phyloP scores from a whole-genome alignment of 2,888 invertebrate genomes.

The Timandra comae region DNA sequence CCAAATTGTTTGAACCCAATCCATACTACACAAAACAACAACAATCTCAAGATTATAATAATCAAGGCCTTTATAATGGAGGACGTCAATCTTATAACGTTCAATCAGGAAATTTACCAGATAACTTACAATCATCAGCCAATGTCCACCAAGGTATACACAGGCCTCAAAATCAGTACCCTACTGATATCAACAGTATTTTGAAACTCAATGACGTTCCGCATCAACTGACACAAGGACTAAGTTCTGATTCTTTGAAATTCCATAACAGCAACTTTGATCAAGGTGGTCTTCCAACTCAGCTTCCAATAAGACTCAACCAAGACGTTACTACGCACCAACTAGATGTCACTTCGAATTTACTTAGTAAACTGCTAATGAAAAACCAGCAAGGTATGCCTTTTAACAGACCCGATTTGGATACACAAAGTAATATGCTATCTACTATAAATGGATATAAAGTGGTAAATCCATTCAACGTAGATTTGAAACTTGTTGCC shows the following conservation, averaged over 20 bases:
- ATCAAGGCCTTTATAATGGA: constrained; percentile 33
- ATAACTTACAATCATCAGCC: constrained; percentile 37
- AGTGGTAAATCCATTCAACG: constrained; percentile 71
- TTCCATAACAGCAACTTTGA: constrained; percentile 52
- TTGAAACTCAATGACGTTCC: constrained; percentile 64
- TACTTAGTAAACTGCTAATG: constrained; percentile 50
- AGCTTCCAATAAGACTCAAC: constrained; percentile 54
- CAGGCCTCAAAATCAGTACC: constrained; percentile 36
- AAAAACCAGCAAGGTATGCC: constrained; percentile 43
- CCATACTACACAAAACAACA: constrained; percentile 42
- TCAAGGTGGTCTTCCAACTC: constrained; percentile 46
- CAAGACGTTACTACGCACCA: constrained; percentile 67
- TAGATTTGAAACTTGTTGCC: constrained; percentile 65
- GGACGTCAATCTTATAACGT: constrained; percentile 37
- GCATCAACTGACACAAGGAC: constrained; percentile 49
- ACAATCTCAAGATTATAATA: constrained; percentile 39
- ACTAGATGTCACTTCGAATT: constrained; percentile 52
- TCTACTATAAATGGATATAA: constrained; percentile 69
- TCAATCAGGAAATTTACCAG: constrained; percentile 36
- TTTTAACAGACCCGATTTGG: constrained; percentile 50
- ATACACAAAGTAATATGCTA: constrained; percentile 41
- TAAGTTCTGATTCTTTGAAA: constrained; percentile 41
- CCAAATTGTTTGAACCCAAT: constrained; percentile 43
- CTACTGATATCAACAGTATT: constrained; percentile 44
- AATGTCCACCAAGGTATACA: constrained; percentile 35